Conservation (phyloP, 2,888 invertebrate species). For the Panopea generosa region DNA sequence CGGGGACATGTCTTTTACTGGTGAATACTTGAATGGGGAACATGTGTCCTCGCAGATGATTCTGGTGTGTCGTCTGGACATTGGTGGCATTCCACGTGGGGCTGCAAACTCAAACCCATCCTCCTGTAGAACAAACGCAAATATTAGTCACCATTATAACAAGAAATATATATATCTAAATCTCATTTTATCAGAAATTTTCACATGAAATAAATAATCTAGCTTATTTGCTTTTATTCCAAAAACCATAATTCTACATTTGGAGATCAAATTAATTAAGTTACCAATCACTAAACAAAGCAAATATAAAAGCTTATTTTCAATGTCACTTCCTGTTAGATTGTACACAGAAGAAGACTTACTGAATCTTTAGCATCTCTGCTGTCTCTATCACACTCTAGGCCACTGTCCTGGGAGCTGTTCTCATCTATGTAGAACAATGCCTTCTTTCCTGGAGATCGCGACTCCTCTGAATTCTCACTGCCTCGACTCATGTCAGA, state of each 20-base stretch:
- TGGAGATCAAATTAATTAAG: too few species aligned
- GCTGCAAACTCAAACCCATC: slow-evolving; percentile 67
- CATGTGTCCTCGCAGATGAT: slow-evolving; percentile 80
- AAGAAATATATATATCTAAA: too few species aligned
- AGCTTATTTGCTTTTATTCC: too few species aligned
- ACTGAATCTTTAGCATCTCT: slow-evolving; percentile 55
- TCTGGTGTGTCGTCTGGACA: slow-evolving; percentile 66
- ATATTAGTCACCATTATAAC: neutral
- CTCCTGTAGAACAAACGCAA: slow-evolving; percentile 36
- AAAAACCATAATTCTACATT: too few species aligned
- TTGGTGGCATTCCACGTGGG: slow-evolving; percentile 72
- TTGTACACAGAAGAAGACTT: too few species aligned
- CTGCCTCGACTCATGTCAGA: slow-evolving; percentile 18
- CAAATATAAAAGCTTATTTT: too few species aligned
- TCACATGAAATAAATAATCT: too few species aligned
- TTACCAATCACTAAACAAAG: too few species aligned
- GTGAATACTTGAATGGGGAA: slow-evolving; percentile 80
- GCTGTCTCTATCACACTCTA: slow-evolving; percentile 76
- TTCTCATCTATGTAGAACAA: slow-evolving; percentile 71
- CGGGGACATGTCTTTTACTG: slow-evolving; percentile 69
- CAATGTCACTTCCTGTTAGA: too few species aligned
- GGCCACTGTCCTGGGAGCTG: slow-evolving; percentile 82
- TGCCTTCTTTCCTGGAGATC: slow-evolving; percentile 25
- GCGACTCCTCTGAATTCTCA: neutral
- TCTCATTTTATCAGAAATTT: too few species aligned